Evolutionary conservation across 1,140 invertebrate species (phyloP).

Genomic region (Bradynema listronoti): DNA sequence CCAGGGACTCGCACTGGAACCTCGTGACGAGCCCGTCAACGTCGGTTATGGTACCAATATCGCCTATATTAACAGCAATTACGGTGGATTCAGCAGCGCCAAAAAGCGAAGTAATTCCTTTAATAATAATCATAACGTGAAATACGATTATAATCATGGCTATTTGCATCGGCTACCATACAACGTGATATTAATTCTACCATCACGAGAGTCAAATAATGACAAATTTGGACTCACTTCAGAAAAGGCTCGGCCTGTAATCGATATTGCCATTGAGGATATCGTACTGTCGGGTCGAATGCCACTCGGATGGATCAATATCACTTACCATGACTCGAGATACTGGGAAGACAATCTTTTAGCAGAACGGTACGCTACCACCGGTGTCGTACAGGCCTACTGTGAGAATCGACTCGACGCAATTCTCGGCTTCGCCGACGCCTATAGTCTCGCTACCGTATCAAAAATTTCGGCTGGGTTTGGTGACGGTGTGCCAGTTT

Average conservation of each 20-base stretch:
- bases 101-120: no score
- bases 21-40: no score
- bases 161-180: conserved; percentile 34
- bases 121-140: no score
- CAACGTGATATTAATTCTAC: conserved; percentile 50
- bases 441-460: conserved; percentile 81
- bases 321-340: conserved; percentile 47
- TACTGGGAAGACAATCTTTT: conserved; percentile 49
- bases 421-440: conserved; percentile 75
- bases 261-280: conserved; percentile 55
- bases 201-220: conserved; percentile 41
- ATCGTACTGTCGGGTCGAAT: conserved; percentile 33
- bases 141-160: no score
- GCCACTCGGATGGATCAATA: conserved; percentile 47
- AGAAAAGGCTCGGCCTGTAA: conserved; percentile 49
- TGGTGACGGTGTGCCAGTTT: conserved; percentile 69
- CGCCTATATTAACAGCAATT: no score
- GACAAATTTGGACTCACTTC: conserved; percentile 56
- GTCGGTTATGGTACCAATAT: no score
- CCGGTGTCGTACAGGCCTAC: conserved; percentile 39
- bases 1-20: no score
- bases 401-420: conserved; percentile 49
- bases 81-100: no score
- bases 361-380: conserved; percentile 37
- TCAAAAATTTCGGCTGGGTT: conserved; percentile 76